Evolutionary conservation across 1,140 invertebrate species (phyloP), one percentile per base, ranked within the genome.

Genomic region (Cryptotermes secundus): DNA sequence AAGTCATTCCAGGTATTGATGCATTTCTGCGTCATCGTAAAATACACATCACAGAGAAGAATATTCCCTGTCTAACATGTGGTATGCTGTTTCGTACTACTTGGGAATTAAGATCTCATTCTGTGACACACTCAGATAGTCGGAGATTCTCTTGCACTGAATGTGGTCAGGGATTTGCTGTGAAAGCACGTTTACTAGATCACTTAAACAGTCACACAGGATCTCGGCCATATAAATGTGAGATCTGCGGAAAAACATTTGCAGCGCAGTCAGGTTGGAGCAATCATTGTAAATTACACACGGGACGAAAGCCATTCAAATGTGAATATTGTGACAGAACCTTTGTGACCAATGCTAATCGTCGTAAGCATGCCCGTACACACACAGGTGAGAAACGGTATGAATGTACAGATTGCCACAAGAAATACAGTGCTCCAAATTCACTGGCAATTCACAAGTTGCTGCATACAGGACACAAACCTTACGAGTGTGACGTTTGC

Each of bases 121-220:
- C 59, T 72, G 59, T 72, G n/a, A 72, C 59, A 72, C 59, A 72
- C n/a, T 72, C 59, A 10, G 59, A 72, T 72, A 72, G 59, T 31
- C 59, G 59, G 14, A 26, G 59, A 31, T 72, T 72, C 59, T 72
- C 59, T 72, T 72, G 59, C n/a, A 31, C 59, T 72, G 59, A 72
- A 31, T 72, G 59, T 16, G 59, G 59, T 72, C 59, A 72, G 59
- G 59, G 59, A 72, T 72, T 72, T 72, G 59, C 59, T 72, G 59
- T 72, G 14, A 72, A 72, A 31, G 59, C 59, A n/a, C 59, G 59
- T 10, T 72, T 72, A 31, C 59, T 72, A 7, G 59, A 72, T 72
- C 59, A 72, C n/a, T 31, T 72, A 72, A 72, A 72, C 59, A 72
- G 59, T 72, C 59, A 72, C 59, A 72, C 59, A 72, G 59, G 59